Base-by-base conservation (phyloP, 1,140 invertebrate genomes). In the Drosophila mojavensis region DNA sequence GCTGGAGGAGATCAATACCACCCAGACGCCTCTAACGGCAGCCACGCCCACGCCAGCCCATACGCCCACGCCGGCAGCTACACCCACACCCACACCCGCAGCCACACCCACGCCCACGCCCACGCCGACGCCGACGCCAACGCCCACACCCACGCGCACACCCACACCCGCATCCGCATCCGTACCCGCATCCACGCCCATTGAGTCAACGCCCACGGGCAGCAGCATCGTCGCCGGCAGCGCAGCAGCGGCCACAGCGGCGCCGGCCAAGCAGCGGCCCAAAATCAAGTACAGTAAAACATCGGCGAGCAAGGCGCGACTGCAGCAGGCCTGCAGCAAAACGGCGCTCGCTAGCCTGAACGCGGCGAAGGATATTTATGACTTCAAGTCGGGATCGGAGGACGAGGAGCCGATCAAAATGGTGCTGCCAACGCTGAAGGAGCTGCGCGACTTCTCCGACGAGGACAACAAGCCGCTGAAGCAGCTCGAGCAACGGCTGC, bases 351-450 rank as follows among this genome's bases (percentile, higher is more conserved):
- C 33, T 54, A 5, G 54, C 54, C 33, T 73, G 66, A 53, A 47
- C 30, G 75, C 66, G 1, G 60, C 82, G 17, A 54, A 66, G 48
- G 91, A 92, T 54, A 81, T 92, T 1, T 92, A 92, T 11, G 91
- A 92, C 50, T 92, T 92, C 26, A 91, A 92, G 41, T 91, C 91
- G 0, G 91, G 91, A 0, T 92, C 91, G 2, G 91, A 92, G 26
- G 85, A 90, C 53, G 91, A 92, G 59, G 91, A 92, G 15, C 88
- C 88, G 3, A 91, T 92, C 58, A 91, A 91, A 64, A 92, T 92
- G 91, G 89, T 91, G 39, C 61, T 92, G 70, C 88, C 91, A 1
- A 71, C 79, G 11, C 58, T 92, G 6, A 92, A 92, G 53, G 79
- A 91, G 64, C 28, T 92, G 53, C 77, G 89, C 2, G 91, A 92